These are phyloP conservation scores for Cheilosia vulpina DNA, from an alignment of 2,888 invertebrate genomes.

Conservation along the genomic window DNA sequence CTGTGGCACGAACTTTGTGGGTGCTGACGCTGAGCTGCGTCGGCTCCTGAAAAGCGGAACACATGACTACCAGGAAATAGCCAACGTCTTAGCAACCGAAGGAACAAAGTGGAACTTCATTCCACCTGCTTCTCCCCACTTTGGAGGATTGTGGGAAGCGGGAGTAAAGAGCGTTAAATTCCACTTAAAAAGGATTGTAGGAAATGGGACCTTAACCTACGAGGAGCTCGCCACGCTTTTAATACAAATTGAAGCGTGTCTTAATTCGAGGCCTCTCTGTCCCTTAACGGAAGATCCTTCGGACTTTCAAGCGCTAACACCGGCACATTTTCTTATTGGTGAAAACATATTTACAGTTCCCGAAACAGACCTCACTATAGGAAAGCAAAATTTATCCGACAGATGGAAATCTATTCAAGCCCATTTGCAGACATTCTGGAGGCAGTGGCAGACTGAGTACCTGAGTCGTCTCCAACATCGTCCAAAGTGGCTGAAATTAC, in stretches of 20 bases:
- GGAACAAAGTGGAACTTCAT: slow-evolving; percentile 22
- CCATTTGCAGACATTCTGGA: no score
- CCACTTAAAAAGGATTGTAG: no score
- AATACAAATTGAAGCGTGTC: no score
- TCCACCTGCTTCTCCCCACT: not conserved
- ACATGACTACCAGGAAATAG: slow-evolving; percentile 6
- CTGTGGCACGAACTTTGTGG: not conserved
- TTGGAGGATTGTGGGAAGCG: not conserved
- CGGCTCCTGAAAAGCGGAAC: not conserved
- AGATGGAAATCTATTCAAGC: not conserved
- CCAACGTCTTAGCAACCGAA: slow-evolving; percentile 16
- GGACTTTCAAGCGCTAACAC: not conserved
- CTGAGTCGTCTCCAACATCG: not conserved
- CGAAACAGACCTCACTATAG: not conserved
- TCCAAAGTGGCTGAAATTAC: no score
- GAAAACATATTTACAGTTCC: no score
- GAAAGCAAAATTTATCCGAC: not conserved
- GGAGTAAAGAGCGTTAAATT: not conserved
- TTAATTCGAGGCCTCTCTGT: no score
- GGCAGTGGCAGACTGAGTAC: no score
- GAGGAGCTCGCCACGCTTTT: no score
- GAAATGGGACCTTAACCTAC: no score
- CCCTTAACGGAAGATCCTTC: not conserved
- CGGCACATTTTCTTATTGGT: not conserved
- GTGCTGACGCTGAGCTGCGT: not conserved